phyloP scores from a whole-genome alignment of 2,797 vertebrate species.

The Premnoplex brunnescens region DNA sequence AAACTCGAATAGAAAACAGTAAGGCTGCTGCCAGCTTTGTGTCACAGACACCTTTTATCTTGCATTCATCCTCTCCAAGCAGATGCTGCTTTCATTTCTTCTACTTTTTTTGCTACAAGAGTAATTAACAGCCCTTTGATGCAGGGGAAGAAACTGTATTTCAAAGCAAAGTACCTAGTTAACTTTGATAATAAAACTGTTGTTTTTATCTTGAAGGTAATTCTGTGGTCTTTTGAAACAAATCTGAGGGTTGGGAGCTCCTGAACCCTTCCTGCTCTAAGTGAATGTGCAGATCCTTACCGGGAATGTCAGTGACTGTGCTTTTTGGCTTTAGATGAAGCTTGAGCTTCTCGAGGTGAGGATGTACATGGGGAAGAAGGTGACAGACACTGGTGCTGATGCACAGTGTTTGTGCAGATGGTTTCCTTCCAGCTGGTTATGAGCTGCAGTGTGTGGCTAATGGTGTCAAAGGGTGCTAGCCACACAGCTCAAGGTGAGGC shows the following conservation, averaged over 20 bases:
- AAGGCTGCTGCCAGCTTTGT: constrained; percentile 44
- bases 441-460: not conserved
- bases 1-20: constrained; percentile 33
- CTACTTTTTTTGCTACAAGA: not conserved
- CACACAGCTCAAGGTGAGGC: not conserved
- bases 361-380: fast-evolving
- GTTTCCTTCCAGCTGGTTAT: not conserved
- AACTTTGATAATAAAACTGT: constrained; percentile 15
- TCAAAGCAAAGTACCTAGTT: constrained; percentile 39
- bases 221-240: not conserved
- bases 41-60: constrained; percentile 59
- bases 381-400: fast-evolving
- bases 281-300: not conserved
- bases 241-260: not conserved
- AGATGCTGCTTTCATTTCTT: constrained; percentile 54
- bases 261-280: not conserved
- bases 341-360: not conserved
- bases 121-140: constrained; percentile 45
- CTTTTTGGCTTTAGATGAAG: not conserved
- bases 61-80: constrained; percentile 38
- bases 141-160: constrained; percentile 10
- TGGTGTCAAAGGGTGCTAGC: not conserved
- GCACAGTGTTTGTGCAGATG: not conserved
- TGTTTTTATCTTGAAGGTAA: not conserved
- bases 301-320: not conserved